A percentile compares a stretch with the other conserved stretches of the same genome.
Conservation (phyloP, 2,797 vertebrate genomes). For the Hypotaenidia okinawae region DNA sequence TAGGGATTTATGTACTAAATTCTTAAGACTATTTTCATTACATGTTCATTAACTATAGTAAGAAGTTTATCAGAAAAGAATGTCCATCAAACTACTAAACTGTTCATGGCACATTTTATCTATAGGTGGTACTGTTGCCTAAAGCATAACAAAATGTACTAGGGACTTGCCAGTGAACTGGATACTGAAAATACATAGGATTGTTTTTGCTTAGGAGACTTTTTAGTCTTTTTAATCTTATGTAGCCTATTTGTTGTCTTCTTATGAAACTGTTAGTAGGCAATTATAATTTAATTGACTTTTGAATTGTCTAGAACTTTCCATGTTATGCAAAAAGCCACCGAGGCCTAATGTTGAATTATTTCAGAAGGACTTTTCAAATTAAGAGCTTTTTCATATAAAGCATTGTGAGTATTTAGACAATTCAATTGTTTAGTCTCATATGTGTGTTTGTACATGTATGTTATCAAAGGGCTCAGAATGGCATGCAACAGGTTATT, state of each 20-base stretch:
- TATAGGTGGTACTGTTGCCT: slow-evolving; percentile 63
- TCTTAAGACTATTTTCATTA: background rate
- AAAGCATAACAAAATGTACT: background rate
- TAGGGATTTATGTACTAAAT: background rate
- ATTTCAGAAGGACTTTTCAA: background rate
- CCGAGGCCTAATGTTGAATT: background rate
- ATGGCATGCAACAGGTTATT: background rate
- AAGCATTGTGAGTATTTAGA: background rate
- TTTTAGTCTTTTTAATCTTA: background rate
- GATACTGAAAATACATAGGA: background rate
- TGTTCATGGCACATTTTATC: background rate
- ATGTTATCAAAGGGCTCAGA: background rate
- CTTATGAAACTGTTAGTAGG: background rate
- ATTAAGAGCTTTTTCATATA: background rate
- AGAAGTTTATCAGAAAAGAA: background rate
- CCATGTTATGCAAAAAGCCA: background rate
- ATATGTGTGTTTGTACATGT: accelerated
- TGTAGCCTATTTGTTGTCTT: background rate
- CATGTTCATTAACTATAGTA: background rate
- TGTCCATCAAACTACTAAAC: background rate
- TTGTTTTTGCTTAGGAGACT: background rate
- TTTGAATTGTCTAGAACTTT: background rate
- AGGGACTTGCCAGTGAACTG: background rate
- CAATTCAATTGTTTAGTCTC: background rate
- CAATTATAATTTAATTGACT: background rate